Evolutionary conservation across 2,888 invertebrate genomes (phyloP), one percentile per base, ranked within the genome.

Genomic region (Drosophila borborema): DNA sequence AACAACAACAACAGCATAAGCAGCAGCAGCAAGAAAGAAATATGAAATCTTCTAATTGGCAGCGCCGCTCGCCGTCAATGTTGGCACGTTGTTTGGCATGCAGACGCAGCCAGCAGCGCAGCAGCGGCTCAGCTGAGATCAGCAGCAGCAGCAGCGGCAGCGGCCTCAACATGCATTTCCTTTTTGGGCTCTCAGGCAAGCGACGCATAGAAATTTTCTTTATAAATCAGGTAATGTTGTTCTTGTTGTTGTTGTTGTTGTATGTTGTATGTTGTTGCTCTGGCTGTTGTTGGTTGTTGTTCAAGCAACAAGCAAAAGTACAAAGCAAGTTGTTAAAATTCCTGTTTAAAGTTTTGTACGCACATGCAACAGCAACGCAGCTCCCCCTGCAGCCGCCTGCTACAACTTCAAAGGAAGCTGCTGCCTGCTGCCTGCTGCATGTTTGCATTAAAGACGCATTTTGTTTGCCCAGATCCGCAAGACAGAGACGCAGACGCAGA

Each of bases 311-410:
- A 77, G 80, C 80, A 78, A 80, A 82, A 87, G 81, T 87, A 86
- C 87, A 86, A 89, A 87, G 84, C 87, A 90, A 87, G 86, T 87
- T 87, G 86, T 87, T 87, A 87, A 87, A 87, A 87, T 87, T 87
- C 86, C 86, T 89, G 86, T 87, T 86, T 86, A 86, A 86, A 86
- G 90, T 86, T 86, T 90, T 86, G 89, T 86, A 90, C 86, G 90
- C 86, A 90, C 90, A 90, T 86, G 85, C 90, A 86, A 88, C 72
- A 81, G 63, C 55, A 64, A 51, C 41, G 38, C 48, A 54, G 23
- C 34, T 18, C 41, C 43, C 53, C 48, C 28, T 36, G 20, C 51
- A 36, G 20, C 31, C 20, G 20, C 43, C 53, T 61, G 62, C 56
- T 43, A 46, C 66, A 59, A 89, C 88, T 81, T 90, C 86, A 86